Conservation (phyloP, 2,888 invertebrate species). For the Agrilus mali region DNA sequence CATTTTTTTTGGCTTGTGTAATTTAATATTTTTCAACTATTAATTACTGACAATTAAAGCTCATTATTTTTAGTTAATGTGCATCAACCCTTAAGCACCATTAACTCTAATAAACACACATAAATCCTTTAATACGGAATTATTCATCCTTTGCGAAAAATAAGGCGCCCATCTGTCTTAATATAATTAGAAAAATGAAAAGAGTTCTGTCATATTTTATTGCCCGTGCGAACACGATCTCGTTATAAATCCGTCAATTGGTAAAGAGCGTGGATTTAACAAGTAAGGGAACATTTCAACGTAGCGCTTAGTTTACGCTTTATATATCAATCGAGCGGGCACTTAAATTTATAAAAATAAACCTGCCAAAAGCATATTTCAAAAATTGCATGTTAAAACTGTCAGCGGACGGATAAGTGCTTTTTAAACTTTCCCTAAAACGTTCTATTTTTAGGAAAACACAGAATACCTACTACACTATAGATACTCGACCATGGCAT, state of each 20-base stretch:
- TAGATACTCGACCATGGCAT: no score
- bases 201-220: background rate
- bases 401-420: conserved; percentile 18
- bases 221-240: conserved; percentile 3
- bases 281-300: conserved; percentile 7
- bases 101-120: no score
- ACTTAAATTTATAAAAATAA: conserved; percentile 19
- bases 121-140: no score
- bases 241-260: conserved; percentile 2
- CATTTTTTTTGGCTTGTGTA: no score
- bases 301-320: conserved; percentile 10
- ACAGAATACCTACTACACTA: no score
- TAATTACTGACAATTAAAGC: no score
- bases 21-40: no score
- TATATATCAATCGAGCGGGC: conserved; percentile 14
- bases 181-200: background rate
- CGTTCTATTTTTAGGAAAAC: conserved; percentile 9
- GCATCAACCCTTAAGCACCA: no score
- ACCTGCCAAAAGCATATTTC: conserved; percentile 14
- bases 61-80: no score
- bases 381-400: conserved; percentile 11
- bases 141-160: no score
- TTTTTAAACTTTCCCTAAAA: conserved; percentile 15
- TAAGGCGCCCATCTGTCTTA: no score
- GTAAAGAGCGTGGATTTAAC: conserved; percentile 1